Conservation (phyloP, 2,113 vertebrate species). For the Otocyon megalotis region DNA sequence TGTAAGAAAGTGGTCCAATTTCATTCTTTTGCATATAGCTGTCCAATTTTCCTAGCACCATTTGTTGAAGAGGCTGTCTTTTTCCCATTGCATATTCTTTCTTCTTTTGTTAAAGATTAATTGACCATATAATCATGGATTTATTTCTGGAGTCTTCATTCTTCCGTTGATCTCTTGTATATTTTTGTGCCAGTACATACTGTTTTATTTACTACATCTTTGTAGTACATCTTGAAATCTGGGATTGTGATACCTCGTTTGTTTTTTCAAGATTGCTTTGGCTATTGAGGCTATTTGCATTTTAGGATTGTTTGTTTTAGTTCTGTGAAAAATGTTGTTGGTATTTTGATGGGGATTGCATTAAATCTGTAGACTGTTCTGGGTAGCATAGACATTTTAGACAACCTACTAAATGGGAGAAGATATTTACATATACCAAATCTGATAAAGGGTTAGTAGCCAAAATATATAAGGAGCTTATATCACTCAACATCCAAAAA, state of each 20-base stretch:
- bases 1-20: background rate
- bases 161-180: background rate
- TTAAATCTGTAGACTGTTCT: background rate
- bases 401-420: background rate
- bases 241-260: background rate
- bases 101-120: background rate
- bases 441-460: background rate
- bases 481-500: background rate
- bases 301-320: background rate
- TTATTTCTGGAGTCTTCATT: background rate
- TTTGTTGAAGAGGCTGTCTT: background rate
- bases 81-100: background rate
- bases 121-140: background rate
- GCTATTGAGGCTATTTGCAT: background rate
- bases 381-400: background rate
- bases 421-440: background rate
- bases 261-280: background rate
- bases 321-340: background rate
- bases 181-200: background rate
- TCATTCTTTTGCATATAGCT: background rate
- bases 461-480: background rate
- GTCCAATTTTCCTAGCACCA: background rate
- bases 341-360: background rate
- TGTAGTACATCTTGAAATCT: background rate
- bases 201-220: background rate